A percentile compares a stretch with the other conserved stretches of the same genome.
Conservation (phyloP, 2,888 invertebrate genomes). For the Apamea sordens region DNA sequence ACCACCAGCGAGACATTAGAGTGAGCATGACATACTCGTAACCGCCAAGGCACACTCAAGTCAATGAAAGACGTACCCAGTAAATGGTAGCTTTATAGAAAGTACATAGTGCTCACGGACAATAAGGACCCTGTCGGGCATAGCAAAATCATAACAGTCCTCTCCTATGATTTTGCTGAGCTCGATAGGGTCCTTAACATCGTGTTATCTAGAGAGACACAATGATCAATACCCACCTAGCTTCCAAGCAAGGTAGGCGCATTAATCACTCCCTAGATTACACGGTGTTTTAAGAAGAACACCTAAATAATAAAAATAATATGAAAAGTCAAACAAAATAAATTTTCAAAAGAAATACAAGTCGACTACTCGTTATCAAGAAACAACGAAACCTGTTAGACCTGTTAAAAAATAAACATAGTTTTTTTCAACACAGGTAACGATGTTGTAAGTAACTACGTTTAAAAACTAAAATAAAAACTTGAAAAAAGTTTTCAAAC, state of each 20-base stretch:
- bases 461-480: slow-evolving; percentile 4
- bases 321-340: background rate
- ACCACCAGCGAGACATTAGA: no score
- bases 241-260: no score
- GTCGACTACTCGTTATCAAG: background rate
- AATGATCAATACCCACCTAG: no score
- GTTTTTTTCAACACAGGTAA: background rate
- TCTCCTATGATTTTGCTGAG: no score
- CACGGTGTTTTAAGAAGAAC: background rate
- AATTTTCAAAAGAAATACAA: background rate
- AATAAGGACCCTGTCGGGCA: background rate
- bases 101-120: no score
- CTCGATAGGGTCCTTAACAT: no score
- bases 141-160: background rate
- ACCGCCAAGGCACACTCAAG: no score
- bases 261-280: background rate
- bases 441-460: background rate
- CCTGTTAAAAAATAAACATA: background rate
- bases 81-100: no score
- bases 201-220: no score
- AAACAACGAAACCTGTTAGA: background rate
- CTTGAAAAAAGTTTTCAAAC: background rate
- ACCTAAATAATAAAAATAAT: no score
- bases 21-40: no score
- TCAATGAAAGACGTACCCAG: no score